These are phyloP conservation scores for Pteruthius melanotis DNA, from an alignment of 2,113 vertebrate genomes.

Conservation along the genomic window DNA sequence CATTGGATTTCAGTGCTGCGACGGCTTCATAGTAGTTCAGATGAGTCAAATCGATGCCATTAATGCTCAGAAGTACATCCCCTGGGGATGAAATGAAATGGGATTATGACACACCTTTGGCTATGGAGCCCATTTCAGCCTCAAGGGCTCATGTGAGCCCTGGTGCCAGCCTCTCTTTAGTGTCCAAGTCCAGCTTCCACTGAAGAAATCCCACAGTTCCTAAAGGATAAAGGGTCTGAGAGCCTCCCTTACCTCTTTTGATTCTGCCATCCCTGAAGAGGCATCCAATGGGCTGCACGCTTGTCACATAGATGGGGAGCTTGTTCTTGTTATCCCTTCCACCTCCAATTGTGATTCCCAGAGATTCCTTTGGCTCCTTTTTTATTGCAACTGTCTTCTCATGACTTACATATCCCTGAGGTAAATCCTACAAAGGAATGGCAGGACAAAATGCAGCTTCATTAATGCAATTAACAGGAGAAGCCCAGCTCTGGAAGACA, in stretches of 20 bases:
- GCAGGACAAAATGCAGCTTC: not conserved
- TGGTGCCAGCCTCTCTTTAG: not conserved
- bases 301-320: constrained; percentile 89
- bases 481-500: not conserved
- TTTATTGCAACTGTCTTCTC: constrained; percentile 87
- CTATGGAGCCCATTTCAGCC: not conserved
- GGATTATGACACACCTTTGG: not conserved
- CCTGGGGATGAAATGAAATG: constrained; percentile 64
- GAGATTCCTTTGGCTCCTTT: constrained; percentile 87
- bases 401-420: constrained; percentile 80
- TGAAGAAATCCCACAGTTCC: not conserved
- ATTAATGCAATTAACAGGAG: not conserved
- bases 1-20: constrained; percentile 84
- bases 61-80: constrained; percentile 87
- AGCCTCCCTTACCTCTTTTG: constrained; percentile 77
- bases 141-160: not conserved
- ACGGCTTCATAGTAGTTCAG: constrained; percentile 87
- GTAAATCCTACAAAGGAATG: constrained; percentile 75
- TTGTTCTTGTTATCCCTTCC: constrained; percentile 86
- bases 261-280: constrained; percentile 88
- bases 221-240: not conserved
- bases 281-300: constrained; percentile 89
- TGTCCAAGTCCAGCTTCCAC: not conserved
- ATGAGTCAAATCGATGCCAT: constrained; percentile 85
- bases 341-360: constrained; percentile 91